Conservation (phyloP, 1,140 invertebrate species). For the Copidosoma floridanum region DNA sequence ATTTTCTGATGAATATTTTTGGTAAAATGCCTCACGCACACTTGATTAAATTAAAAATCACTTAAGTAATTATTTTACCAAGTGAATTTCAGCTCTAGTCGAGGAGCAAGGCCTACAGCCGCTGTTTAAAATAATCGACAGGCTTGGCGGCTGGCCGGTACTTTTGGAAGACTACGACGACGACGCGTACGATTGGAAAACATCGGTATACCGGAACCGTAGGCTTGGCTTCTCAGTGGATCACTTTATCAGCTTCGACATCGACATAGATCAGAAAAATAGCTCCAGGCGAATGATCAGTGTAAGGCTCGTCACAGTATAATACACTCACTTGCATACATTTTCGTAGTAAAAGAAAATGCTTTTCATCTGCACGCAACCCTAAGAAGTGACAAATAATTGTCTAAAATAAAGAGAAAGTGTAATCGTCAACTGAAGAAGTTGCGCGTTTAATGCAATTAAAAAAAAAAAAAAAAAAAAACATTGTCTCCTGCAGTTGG, state of each 20-base stretch:
- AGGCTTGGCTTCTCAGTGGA: conserved; percentile 10
- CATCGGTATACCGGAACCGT: background rate
- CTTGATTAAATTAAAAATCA: background rate
- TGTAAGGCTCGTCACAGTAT: background rate
- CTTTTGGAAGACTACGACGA: conserved; percentile 74
- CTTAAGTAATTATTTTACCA: conserved; percentile 11
- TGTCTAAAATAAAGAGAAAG: too few species aligned
- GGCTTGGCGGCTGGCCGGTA: conserved; percentile 87
- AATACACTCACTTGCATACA: background rate
- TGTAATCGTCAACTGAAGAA: too few species aligned
- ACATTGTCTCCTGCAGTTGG: conserved; percentile 66
- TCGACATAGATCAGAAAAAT: conserved; percentile 17
- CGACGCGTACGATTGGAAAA: conserved; percentile 73
- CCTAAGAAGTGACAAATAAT: too few species aligned
- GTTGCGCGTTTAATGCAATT: too few species aligned
- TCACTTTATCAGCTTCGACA: conserved; percentile 9
- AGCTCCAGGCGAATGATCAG: conserved; percentile 5
- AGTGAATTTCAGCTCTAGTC: conserved; percentile 61
- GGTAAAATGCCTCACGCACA: too few species aligned
- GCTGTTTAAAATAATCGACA: conserved; percentile 66
- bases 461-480: too few species aligned
- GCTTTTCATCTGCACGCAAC: too few species aligned
- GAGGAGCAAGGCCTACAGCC: conserved; percentile 71
- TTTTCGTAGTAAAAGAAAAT: background rate
- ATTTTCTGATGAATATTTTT: too few species aligned